Conservation (phyloP, 2,888 invertebrate species). For the Clistopyga incitator region DNA sequence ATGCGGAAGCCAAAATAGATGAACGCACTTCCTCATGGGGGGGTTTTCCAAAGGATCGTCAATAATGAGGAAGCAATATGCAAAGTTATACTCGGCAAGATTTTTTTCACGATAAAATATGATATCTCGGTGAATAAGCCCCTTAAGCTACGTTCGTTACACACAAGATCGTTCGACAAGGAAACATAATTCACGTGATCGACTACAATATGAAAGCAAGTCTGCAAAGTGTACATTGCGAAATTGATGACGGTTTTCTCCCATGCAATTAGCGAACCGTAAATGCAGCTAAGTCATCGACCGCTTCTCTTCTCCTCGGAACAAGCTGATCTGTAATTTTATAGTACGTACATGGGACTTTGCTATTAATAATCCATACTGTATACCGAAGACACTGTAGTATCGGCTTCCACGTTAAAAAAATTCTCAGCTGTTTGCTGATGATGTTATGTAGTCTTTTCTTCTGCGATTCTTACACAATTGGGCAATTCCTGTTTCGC, state of each 20-base stretch:
- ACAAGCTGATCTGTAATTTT: not conserved
- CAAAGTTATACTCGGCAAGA: not conserved
- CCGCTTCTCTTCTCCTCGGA: not conserved
- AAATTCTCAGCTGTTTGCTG: too few relatives aligned
- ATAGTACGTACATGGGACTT: too few relatives aligned
- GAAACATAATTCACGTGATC: not conserved
- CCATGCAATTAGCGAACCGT: not conserved
- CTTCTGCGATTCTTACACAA: too few relatives aligned
- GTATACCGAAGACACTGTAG: too few relatives aligned
- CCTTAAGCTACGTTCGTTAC: not conserved
- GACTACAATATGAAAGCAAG: constrained; percentile 1
- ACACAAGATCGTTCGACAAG: not conserved
- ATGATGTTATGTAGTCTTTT: too few relatives aligned
- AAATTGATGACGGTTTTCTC: constrained; percentile 3
- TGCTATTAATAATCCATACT: too few relatives aligned
- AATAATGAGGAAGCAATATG: not conserved
- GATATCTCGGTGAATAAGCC: too few relatives aligned
- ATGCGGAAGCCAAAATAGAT: too few relatives aligned
- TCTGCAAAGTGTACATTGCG: not conserved
- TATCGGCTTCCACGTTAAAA: too few relatives aligned
- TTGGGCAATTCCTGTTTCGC: too few relatives aligned
- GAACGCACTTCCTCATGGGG: not conserved
- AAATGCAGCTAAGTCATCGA: constrained; percentile 5
- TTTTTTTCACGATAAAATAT: not conserved
- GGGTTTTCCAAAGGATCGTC: not conserved